phyloP scores from a whole-genome alignment of 2,113 vertebrate genomes.

The Vulpes lagopus region DNA sequence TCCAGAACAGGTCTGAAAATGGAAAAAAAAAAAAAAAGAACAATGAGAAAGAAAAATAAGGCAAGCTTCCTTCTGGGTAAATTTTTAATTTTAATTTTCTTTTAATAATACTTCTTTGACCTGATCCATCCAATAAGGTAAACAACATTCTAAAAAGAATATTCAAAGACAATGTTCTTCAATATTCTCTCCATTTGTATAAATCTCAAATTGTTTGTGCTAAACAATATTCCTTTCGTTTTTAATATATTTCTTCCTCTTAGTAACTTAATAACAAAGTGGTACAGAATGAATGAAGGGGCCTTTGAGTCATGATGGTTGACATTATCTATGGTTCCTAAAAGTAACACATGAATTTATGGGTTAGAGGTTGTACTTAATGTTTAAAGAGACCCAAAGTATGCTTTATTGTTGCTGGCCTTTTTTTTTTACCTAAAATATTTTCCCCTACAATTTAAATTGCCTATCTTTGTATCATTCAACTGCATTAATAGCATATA shows the following conservation, averaged over 20 bases:
- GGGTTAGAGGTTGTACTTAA: not conserved
- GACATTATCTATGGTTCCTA: not conserved
- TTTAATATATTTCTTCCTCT: not conserved
- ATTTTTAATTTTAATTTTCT: not conserved
- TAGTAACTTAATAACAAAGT: not conserved
- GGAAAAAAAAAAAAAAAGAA: not conserved
- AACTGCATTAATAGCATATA: not conserved
- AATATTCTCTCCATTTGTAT: not conserved
- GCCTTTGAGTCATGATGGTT: not conserved
- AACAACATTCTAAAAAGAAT: not conserved
- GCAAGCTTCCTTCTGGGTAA: not conserved
- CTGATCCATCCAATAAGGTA: not conserved
- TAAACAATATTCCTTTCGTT: not conserved
- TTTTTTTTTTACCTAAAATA: not conserved
- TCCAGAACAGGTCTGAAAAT: not conserved
- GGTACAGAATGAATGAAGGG: not conserved
- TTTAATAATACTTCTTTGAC: not conserved
- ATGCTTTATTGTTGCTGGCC: not conserved
- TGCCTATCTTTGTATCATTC: not conserved
- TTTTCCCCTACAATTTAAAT: not conserved
- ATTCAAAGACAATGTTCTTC: not conserved
- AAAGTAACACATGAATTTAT: not conserved
- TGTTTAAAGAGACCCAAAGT: not conserved
- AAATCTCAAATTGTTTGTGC: not conserved
- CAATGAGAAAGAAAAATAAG: not conserved